A percentile compares a stretch with the other conserved stretches of the same genome.
Evolutionary conservation across 2,113 vertebrate species (phyloP).

Genomic region (Periophthalmus modestus): DNA sequence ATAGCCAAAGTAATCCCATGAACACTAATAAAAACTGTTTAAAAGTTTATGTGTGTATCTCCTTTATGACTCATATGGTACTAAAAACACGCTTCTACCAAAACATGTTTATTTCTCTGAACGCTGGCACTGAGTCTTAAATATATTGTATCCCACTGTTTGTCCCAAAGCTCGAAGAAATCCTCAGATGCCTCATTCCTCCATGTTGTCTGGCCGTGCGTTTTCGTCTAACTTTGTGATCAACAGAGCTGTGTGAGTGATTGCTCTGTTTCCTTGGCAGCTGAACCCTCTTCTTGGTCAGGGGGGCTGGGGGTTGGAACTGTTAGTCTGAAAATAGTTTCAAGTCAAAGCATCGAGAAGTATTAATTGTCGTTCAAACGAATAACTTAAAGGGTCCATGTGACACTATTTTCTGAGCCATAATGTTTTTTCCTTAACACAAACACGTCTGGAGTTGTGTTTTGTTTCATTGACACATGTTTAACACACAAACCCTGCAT

Average conservation of each 20-base stretch:
- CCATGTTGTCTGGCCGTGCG: not conserved
- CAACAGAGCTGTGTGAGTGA: not conserved
- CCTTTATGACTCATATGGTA: no score
- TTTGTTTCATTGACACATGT: no score
- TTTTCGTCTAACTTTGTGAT: not conserved
- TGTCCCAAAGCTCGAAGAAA: not conserved
- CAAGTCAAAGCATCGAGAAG: not conserved
- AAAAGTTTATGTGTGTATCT: no score
- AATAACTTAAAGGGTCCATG: no score
- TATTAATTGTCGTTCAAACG: no score
- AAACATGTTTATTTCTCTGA: conserved; percentile 1
- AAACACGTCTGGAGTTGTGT: no score
- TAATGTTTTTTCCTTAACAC: no score
- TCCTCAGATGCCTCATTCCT: not conserved
- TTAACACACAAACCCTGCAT: no score
- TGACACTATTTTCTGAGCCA: no score
- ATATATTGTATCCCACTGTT: not conserved
- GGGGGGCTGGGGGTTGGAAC: not conserved
- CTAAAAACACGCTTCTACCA: no score
- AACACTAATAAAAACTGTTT: no score
- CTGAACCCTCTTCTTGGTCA: not conserved
- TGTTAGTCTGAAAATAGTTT: not conserved
- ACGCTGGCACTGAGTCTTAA: not conserved
- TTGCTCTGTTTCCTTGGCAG: not conserved
- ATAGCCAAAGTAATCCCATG: no score